A percentile compares a stretch with the other conserved stretches of the same genome.
Conservation (phyloP, 2,797 vertebrate species). For the Lycodopsis pacificus region DNA sequence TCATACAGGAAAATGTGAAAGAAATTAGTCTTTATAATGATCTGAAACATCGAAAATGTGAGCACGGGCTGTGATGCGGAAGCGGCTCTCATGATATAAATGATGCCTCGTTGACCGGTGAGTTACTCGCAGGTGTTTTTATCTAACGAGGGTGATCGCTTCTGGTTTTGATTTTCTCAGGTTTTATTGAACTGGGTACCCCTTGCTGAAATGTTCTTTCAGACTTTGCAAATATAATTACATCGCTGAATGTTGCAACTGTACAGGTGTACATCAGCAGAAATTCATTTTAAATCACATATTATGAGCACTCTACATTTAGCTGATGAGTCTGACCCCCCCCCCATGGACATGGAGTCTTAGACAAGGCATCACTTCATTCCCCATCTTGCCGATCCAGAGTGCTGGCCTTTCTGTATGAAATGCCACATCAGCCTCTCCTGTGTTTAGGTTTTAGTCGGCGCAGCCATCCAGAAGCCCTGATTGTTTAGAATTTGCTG, state of each 20-base stretch:
- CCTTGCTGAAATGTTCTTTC: not conserved
- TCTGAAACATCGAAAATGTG: slow-evolving; percentile 2
- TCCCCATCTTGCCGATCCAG: slow-evolving; percentile 48
- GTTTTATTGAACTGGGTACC: not conserved
- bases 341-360: slow-evolving; percentile 72
- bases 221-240: not conserved
- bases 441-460: slow-evolving; percentile 80
- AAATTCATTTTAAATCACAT: slow-evolving; percentile 30
- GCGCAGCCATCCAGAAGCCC: slow-evolving; percentile 65
- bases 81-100: slow-evolving; percentile 76
- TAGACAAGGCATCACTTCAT: slow-evolving; percentile 86
- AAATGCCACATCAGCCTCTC: slow-evolving; percentile 65
- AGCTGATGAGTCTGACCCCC: slow-evolving; percentile 77
- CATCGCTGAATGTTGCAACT: not conserved
- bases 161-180: slow-evolving; percentile 9
- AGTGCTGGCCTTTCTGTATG: slow-evolving; percentile 62
- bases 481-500: slow-evolving; percentile 80
- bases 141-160: slow-evolving; percentile 68
- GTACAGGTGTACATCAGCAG: not conserved
- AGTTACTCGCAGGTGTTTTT: slow-evolving; percentile 65
- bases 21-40: slow-evolving; percentile 43
- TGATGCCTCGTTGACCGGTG: slow-evolving; percentile 76
- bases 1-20: slow-evolving; percentile 44
- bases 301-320: slow-evolving; percentile 18
- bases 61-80: too few relatives aligned